These are phyloP conservation scores for Reticulitermes speratus DNA, from an alignment of 1,140 invertebrate species.

Conservation along the genomic window DNA sequence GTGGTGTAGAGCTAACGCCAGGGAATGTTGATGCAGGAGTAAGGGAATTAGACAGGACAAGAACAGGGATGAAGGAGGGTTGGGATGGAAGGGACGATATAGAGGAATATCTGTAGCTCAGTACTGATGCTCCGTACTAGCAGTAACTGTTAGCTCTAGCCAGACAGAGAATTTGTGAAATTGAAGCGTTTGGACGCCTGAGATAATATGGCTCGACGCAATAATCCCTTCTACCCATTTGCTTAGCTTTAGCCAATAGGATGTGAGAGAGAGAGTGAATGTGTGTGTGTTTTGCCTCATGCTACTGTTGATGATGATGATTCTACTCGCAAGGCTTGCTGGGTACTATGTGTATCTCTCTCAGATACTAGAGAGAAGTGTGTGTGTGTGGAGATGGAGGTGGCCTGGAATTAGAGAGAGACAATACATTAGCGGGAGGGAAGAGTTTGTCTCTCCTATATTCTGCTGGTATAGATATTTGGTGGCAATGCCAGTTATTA, in stretches of 20 bases:
- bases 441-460: neutral
- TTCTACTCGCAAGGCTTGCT: neutral
- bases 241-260: conserved; percentile 32
- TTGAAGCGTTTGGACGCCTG: conserved; percentile 27
- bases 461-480: conserved; percentile 6
- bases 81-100: conserved; percentile 4
- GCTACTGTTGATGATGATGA: neutral
- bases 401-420: neutral
- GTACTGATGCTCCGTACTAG: neutral
- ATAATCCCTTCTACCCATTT: conserved; percentile 33
- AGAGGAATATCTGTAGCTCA: conserved; percentile 24
- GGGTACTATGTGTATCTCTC: neutral
- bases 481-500: conserved; percentile 4
- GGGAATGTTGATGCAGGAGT: conserved; percentile 29
- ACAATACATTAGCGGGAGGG: neutral
- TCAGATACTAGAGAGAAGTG: neutral
- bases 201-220: conserved; percentile 31
- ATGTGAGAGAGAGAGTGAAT: neutral
- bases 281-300: neutral
- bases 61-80: conserved; percentile 22
- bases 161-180: conserved; percentile 21
- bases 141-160: neutral
- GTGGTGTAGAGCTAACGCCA: neutral
- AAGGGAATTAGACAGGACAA: conserved; percentile 28
- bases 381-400: neutral